These are phyloP conservation scores for Vimba vimba DNA, from an alignment of 2,113 vertebrate genomes.

Conservation along the genomic window DNA sequence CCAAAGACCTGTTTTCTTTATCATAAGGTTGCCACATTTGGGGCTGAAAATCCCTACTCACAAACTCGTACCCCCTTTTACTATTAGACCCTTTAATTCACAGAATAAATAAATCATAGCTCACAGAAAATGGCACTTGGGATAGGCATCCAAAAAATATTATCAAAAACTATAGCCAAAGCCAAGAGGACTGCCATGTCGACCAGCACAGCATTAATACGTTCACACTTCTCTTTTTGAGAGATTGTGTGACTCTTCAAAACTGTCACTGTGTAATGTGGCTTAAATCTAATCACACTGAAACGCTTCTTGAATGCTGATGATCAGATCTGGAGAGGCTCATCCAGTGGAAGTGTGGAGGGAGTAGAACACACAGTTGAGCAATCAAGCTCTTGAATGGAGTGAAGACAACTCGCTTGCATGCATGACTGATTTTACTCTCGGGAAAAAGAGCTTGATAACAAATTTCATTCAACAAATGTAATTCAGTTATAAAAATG, in stretches of 20 bases:
- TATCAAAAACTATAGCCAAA: background rate
- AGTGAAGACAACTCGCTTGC: background rate
- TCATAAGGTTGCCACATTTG: background rate
- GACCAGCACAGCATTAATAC: background rate
- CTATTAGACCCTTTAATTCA: background rate
- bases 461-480: slow-evolving; percentile 17
- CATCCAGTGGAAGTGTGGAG: background rate
- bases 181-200: background rate
- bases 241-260: background rate
- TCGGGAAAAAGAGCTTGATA: background rate
- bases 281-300: background rate
- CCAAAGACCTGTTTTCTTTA: too few species aligned
- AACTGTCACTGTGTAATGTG: background rate
- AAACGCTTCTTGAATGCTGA: slow-evolving; percentile 11
- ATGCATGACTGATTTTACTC: slow-evolving; percentile 30
- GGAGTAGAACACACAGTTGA: background rate
- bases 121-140: background rate
- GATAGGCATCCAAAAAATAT: background rate
- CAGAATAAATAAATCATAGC: background rate
- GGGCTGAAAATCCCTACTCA: background rate
- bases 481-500: slow-evolving; percentile 1
- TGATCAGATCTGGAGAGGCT: slow-evolving; percentile 5
- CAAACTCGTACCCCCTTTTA: background rate
- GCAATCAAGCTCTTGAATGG: slow-evolving; percentile 32
- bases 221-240: too few species aligned